Conservation (phyloP, 2,888 invertebrate genomes). For the Aphidoletes aphidimyza region DNA sequence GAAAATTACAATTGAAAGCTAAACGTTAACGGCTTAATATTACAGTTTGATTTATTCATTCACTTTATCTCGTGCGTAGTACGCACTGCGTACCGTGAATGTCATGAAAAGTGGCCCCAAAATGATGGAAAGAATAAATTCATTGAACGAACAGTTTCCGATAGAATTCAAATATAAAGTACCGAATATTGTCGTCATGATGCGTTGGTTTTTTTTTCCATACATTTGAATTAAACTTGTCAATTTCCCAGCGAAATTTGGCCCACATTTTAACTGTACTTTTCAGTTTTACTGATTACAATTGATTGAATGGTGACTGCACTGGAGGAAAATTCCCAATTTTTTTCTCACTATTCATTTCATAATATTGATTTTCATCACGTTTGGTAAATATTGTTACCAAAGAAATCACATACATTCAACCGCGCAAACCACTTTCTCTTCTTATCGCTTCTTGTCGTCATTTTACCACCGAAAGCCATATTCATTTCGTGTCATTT, state of each 20-base stretch:
- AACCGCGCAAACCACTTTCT: conserved; percentile 38
- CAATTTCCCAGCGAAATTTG: no score
- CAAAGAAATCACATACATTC: neutral
- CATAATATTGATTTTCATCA: conserved; percentile 24
- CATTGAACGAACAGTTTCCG: conserved; percentile 24
- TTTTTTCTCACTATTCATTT: neutral
- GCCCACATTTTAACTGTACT: no score
- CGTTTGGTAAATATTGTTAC: conserved; percentile 20
- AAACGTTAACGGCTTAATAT: conserved; percentile 29
- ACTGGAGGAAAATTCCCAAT: neutral
- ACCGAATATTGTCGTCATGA: neutral
- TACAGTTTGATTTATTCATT: conserved; percentile 41
- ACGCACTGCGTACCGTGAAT: neutral
- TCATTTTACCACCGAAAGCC: neutral
- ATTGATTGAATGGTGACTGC: neutral
- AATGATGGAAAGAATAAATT: neutral
- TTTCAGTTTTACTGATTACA: neutral
- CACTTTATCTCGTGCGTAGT: neutral
- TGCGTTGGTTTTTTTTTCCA: no score
- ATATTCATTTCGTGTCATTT: neutral
- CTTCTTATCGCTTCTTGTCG: neutral
- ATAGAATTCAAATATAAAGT: conserved; percentile 40
- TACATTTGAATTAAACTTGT: no score
- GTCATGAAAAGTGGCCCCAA: neutral
- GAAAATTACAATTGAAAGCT: neutral